phyloP scores from a whole-genome alignment of 2,113 vertebrate species.

The Kobus ellipsiprymnus region DNA sequence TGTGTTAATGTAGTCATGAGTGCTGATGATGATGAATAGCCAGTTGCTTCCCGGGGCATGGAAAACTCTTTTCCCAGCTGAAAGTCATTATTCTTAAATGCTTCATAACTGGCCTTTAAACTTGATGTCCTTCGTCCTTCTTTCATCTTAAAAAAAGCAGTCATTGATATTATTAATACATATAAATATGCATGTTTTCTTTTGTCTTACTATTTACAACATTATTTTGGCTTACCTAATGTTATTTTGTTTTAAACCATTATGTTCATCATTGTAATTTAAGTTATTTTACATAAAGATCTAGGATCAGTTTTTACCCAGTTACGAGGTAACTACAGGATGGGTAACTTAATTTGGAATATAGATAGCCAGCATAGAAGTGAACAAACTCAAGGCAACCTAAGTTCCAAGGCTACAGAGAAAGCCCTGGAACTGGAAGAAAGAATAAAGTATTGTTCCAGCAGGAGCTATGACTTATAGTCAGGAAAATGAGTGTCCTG shows the following conservation, averaged over 20 bases:
- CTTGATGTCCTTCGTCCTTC: slow-evolving; percentile 96
- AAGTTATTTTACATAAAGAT: not conserved
- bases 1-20: slow-evolving; percentile 96
- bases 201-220: not conserved
- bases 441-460: not conserved
- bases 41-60: slow-evolving; percentile 86
- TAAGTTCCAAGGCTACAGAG: not conserved
- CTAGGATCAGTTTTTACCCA: slow-evolving; percentile 2
- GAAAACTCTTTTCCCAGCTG: slow-evolving; percentile 93
- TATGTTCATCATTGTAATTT: not conserved
- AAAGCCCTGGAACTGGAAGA: not conserved
- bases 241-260: not conserved
- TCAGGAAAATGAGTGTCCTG: not conserved
- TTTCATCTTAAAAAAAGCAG: slow-evolving; percentile 90
- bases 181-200: not conserved
- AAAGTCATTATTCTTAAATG: slow-evolving; percentile 99
- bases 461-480: not conserved
- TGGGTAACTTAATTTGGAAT: not conserved
- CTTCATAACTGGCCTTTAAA: slow-evolving; percentile 97
- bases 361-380: not conserved
- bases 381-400: not conserved
- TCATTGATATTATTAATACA: slow-evolving; percentile 21
- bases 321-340: not conserved
- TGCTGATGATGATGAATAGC: slow-evolving; percentile 92
- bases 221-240: not conserved